Evolutionary conservation across 2,113 vertebrate genomes (phyloP).

Genomic region (Proterorhinus semilunaris): DNA sequence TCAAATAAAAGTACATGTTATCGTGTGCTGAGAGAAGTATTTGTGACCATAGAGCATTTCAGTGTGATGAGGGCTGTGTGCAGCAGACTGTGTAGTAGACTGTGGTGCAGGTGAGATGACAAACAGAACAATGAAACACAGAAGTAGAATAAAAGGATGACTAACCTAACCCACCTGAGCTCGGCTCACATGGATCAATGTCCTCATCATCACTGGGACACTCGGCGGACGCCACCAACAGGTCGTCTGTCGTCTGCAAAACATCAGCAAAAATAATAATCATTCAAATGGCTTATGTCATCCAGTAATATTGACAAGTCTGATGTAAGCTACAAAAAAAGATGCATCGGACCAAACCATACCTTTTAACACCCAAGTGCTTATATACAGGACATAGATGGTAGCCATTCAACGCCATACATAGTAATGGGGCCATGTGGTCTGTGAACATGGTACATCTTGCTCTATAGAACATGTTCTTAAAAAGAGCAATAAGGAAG

Average conservation of each 20-base stretch:
- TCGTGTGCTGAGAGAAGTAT: not conserved
- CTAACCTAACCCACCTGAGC: constrained; percentile 99
- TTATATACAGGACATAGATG: too few species aligned
- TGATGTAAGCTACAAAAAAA: too few species aligned
- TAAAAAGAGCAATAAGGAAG: too few species aligned
- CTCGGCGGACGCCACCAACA: constrained; percentile 94
- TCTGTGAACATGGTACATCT: too few species aligned
- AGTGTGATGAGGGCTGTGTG: not conserved
- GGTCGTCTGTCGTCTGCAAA: constrained; percentile 88
- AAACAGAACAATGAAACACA: constrained; percentile 71
- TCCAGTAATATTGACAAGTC: too few species aligned
- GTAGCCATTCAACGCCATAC: too few species aligned
- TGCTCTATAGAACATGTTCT: too few species aligned
- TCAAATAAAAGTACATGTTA: not conserved
- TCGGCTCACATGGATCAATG: constrained; percentile 99
- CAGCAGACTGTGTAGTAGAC: not conserved
- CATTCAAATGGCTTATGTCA: too few species aligned
- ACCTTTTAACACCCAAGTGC: too few species aligned
- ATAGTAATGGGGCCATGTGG: too few species aligned
- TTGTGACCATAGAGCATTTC: not conserved
- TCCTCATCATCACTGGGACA: constrained; percentile 98
- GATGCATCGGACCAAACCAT: too few species aligned
- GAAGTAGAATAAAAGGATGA: constrained; percentile 92
- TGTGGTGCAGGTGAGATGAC: constrained; percentile 39
- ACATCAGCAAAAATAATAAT: constrained; percentile 31